Evolutionary conservation across 2,113 vertebrate genomes (phyloP).

Genomic region (Manacus vitellinus): DNA sequence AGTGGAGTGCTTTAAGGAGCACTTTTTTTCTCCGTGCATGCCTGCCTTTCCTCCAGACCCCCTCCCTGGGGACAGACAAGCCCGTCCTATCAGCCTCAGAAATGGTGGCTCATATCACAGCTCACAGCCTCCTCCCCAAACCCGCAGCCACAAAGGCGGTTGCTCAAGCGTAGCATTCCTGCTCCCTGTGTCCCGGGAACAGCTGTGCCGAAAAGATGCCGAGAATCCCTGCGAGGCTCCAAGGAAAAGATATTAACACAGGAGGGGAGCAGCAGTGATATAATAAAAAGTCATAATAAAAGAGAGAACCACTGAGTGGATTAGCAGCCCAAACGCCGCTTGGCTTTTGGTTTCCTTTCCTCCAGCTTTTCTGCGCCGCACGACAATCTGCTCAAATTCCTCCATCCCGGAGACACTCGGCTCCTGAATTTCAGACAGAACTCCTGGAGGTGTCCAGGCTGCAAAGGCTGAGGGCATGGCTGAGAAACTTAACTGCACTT

Average conservation of each 20-base stretch:
- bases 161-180: slow-evolving; percentile 52
- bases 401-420: background rate
- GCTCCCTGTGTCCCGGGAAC: slow-evolving; percentile 24
- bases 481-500: background rate
- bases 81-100: background rate
- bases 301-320: slow-evolving; percentile 12
- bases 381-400: background rate
- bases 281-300: slow-evolving; percentile 50
- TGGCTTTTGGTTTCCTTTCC: slow-evolving; percentile 59
- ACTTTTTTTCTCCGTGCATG: background rate
- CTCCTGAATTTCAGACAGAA: background rate
- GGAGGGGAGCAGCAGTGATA: slow-evolving; percentile 48
- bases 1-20: background rate
- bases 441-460: background rate
- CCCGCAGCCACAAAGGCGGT: slow-evolving; percentile 7
- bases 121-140: background rate
- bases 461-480: background rate
- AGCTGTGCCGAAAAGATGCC: slow-evolving; percentile 62
- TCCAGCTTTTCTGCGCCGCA: background rate
- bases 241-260: slow-evolving; percentile 67
- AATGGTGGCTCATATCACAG: background rate
- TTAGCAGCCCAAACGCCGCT: slow-evolving; percentile 69
- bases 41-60: background rate
- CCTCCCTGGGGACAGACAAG: background rate
- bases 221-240: slow-evolving; percentile 59